Evolutionary conservation across 30 jellyfish, hydroid and myxozoan genomes (phyloP), one percentile per base, ranked within the genome.

Genomic region (Pseudorhiza aurosa): DNA sequence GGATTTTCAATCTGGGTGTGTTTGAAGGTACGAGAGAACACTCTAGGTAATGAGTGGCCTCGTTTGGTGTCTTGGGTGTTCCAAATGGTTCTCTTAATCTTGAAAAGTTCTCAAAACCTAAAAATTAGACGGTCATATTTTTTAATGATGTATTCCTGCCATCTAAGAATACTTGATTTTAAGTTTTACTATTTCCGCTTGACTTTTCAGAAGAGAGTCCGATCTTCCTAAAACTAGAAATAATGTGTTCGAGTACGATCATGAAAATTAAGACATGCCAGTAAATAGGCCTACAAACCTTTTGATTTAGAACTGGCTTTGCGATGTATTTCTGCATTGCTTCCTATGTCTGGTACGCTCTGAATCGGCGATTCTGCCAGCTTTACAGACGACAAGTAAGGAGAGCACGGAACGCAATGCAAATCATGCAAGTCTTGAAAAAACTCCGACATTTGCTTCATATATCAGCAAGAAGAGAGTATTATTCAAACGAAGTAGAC

Each of bases 381-480:
- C 15, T 6, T 31, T 15, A 2, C n/a, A 31, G 40, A 15, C 36
- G 51, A 26, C 33, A 64, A 8, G 35, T 8, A 64, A 30, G 77
- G 77, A 64, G 77, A 64, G 35, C 77, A 6, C 17, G 77, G 77
- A 31, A 64, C 77, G 19, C 77, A 64, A 42, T 64, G 77, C 19
- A 64, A 17, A 11, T 33, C 77, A 10, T 10, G 31, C 2, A 11
- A 64, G 14, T 64, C 77, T 64, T 64, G 77, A n/a, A 64, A 53
- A 0, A 21, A n/a, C 36, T 53, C 37, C 35, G 22, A 53, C 50
- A 39, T 39, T 39, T 39, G 7, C 50, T 39, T 39, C 12, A 12
- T 7, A 39, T 5, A 39, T 12, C 7, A 39, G 50, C 12, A 7
- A 39, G 50, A 39, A 39, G 12, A 39, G 7, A 12, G 10, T 39